A percentile compares a stretch with the other conserved stretches of the same genome.
These are phyloP conservation scores for Protonemura montana DNA, from an alignment of 2,888 invertebrate genomes.

Conservation along the genomic window DNA sequence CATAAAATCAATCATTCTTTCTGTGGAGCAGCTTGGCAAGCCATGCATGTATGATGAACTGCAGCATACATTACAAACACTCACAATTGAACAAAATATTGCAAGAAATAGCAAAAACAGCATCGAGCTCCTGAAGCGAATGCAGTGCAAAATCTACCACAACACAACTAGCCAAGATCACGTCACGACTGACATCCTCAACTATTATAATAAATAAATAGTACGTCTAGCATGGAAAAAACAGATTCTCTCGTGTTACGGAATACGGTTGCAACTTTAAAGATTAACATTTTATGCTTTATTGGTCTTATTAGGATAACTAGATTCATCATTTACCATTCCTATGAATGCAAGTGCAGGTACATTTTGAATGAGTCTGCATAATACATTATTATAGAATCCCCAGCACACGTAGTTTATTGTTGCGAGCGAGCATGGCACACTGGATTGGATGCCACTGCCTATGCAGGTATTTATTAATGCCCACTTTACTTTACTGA, in stretches of 20 bases:
- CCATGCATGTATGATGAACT: not conserved
- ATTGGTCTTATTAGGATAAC: not conserved
- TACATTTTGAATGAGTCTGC: not conserved
- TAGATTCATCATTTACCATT: constrained; percentile 25
- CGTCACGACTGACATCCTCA: constrained; percentile 2
- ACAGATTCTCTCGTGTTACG: constrained; percentile 20
- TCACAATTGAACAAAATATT: not conserved
- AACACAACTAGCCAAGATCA: not conserved
- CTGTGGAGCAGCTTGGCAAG: not conserved
- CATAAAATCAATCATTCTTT: not conserved
- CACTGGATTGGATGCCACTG: not conserved
- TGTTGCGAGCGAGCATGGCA: not conserved
- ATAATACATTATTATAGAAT: not conserved
- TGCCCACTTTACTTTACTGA: constrained; percentile 17
- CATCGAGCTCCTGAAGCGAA: not conserved
- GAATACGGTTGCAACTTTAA: constrained; percentile 27
- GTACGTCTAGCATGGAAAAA: not conserved
- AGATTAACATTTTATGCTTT: constrained; percentile 20
- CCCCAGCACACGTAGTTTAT: not conserved
- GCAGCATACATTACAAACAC: not conserved
- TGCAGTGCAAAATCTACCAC: not conserved
- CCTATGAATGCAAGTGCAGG: constrained; percentile 2
- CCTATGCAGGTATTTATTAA: constrained; percentile 23
- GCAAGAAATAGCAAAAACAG: not conserved
- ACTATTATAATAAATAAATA: not conserved